phyloP scores from a whole-genome alignment of 1,140 invertebrate genomes.

The Drosophila varians region DNA sequence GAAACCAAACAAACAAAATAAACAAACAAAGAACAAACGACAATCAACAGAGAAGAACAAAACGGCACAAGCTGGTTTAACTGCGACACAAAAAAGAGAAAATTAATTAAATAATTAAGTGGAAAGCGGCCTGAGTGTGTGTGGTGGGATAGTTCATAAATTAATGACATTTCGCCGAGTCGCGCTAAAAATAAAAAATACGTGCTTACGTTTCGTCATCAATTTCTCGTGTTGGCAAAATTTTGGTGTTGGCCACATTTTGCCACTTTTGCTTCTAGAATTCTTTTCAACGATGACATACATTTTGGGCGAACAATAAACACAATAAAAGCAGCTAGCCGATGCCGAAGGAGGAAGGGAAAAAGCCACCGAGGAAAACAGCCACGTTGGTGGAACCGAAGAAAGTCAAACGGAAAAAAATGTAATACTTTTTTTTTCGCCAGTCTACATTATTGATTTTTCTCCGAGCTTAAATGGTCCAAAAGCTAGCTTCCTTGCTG shows the following conservation, averaged over 20 bases:
- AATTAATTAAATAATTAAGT: conserved; percentile 77
- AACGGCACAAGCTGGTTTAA: conserved; percentile 14
- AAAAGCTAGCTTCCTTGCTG: neutral
- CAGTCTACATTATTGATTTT: conserved; percentile 55
- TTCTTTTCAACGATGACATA: conserved; percentile 45
- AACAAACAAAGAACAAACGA: conserved; percentile 16
- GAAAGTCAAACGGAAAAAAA: conserved; percentile 54
- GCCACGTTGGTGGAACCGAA: conserved; percentile 37
- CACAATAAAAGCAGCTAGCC: conserved; percentile 5
- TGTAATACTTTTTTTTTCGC: conserved; percentile 56
- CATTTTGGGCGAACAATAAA: conserved; percentile 50
- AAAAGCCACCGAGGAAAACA: conserved; percentile 42
- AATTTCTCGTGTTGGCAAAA: conserved; percentile 34
- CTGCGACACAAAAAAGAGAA: conserved; percentile 22
- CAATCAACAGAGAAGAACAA: conserved; percentile 26
- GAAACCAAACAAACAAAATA: conserved; percentile 16
- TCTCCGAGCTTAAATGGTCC: conserved; percentile 20
- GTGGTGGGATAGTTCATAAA: conserved; percentile 49
- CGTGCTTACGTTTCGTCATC: conserved; percentile 65
- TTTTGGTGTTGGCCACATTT: conserved; percentile 20
- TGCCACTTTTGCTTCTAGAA: conserved; percentile 23
- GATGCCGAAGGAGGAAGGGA: conserved; percentile 45
- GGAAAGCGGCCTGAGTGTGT: conserved; percentile 8
- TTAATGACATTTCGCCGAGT: conserved; percentile 54
- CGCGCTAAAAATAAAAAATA: conserved; percentile 61